Evolutionary conservation across 2,797 vertebrate genomes (phyloP), one percentile per base, ranked within the genome.

Genomic region (Crenuchus spilurus): DNA sequence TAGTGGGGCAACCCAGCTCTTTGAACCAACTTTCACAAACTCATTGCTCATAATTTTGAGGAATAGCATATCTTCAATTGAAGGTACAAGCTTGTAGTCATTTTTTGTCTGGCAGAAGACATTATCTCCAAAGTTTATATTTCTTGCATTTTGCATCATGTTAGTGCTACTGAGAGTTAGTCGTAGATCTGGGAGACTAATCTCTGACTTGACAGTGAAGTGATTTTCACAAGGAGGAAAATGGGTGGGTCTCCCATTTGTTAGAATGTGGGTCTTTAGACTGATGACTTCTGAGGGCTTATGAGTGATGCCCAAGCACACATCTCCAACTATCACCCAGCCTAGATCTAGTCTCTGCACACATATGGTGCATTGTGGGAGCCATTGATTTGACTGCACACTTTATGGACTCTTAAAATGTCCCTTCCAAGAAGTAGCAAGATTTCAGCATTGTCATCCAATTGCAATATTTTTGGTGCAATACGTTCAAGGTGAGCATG

Each of bases 301-400:
- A 26, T 73, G 70, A 6, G 16, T 13, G 8, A 22, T 28, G 3
- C 49, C 60, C 0, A 64, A 48, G n/a, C 58, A 72, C 2, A 72
- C 70, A 4, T 72, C 24, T 30, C 44, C 60, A 18, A 64, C 24
- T 5, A 66, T 22, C 5, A 44, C 22, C 51, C 71, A 76, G 16
- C 66, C 57, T 11, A 76, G n/a, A 41, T 70, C 67, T 6, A 75
- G 26, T 57, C 33, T 70, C 41, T 70, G 74, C 3, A 66, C 65
- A 41, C 14, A 44, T 52, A 54, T 0, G 58, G 65, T 1, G 44
- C 31, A 33, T 42, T 44, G 35, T 52, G 28, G 2, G 55, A 55
- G 3, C 64, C 63, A n/a, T 31, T 68, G 28, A 16, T 4, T 10
- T 33, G 20, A 9, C 28, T 22, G 6, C 26, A 1, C 9, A 73